Percentiles rank a stretch among this genome's conserved stretches.
These are phyloP conservation scores for Virgularia gustaviana DNA, from an alignment of 92 coral and sea anemone species.

Conservation along the genomic window DNA sequence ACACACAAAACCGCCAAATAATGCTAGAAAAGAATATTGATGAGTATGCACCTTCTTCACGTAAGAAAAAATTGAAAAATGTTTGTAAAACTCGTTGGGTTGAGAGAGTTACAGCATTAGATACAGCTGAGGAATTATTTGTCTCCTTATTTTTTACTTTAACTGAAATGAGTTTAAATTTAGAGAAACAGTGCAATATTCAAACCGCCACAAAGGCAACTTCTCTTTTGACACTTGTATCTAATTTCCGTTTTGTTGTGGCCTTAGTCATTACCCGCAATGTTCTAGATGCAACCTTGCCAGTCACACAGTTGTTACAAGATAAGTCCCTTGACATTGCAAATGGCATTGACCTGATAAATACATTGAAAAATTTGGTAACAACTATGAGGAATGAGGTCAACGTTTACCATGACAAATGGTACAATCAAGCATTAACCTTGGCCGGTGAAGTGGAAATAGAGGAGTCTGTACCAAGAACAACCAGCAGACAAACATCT, in stretches of 20 bases:
- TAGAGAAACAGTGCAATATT: not conserved
- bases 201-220: not conserved
- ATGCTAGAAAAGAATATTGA: not conserved
- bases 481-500: not conserved
- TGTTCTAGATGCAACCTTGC: not conserved
- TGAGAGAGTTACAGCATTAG: not conserved
- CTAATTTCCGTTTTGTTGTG: not conserved
- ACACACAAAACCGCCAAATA: not conserved
- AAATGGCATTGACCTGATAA: not conserved
- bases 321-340: not conserved
- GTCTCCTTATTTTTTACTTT: not conserved
- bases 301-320: slow-evolving; percentile 2
- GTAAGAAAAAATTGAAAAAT: not conserved
- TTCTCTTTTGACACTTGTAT: not conserved
- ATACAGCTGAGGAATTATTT: slow-evolving; percentile 4
- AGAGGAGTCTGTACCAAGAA: not conserved
- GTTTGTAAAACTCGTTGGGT: not conserved
- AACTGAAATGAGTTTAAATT: not conserved
- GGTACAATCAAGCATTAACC: not conserved
- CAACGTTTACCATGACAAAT: not conserved
- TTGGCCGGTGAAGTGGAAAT: not conserved
- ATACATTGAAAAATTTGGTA: not conserved
- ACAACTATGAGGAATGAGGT: not conserved
- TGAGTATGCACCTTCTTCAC: not conserved
- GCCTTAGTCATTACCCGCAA: not conserved